These are phyloP conservation scores for Syrrhaptes paradoxus DNA, from an alignment of 2,113 vertebrate species.

Conservation along the genomic window DNA sequence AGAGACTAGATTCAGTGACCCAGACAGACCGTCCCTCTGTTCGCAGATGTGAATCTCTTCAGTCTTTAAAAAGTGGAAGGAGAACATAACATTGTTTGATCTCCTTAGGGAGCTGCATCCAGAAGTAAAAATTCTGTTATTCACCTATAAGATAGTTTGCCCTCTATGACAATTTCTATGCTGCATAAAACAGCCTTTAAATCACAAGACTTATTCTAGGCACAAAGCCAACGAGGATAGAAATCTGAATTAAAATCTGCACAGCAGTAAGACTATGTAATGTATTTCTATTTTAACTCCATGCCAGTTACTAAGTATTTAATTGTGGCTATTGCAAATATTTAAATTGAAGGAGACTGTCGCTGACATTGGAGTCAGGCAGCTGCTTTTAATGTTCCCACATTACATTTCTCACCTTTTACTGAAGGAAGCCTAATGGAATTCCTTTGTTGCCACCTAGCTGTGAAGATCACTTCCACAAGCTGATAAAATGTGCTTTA, in stretches of 20 bases:
- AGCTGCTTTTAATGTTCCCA: conserved; percentile 9
- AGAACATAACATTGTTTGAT: background rate
- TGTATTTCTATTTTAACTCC: conserved; percentile 27
- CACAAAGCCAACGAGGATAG: conserved; percentile 20
- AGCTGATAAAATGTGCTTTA: background rate
- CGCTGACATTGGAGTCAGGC: background rate
- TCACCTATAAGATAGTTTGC: background rate
- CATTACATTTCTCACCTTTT: background rate
- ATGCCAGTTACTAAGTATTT: conserved; percentile 41
- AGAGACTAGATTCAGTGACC: background rate
- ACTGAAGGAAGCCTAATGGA: background rate
- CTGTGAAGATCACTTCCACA: conserved; percentile 51
- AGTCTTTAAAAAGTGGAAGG: background rate
- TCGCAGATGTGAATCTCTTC: background rate
- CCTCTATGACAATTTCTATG: background rate
- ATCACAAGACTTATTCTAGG: conserved; percentile 23
- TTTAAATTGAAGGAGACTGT: conserved; percentile 37
- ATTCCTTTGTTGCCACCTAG: conserved; percentile 69
- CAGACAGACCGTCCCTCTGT: background rate
- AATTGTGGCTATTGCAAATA: conserved; percentile 54
- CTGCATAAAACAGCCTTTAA: background rate
- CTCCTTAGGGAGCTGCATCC: background rate
- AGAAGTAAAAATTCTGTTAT: background rate
- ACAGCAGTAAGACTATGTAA: background rate
- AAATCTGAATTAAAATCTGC: conserved; percentile 45